A percentile compares a stretch with the other conserved stretches of the same genome.
phyloP scores from a whole-genome alignment of 2,888 invertebrate genomes.

The Stegophylla sp. region DNA sequence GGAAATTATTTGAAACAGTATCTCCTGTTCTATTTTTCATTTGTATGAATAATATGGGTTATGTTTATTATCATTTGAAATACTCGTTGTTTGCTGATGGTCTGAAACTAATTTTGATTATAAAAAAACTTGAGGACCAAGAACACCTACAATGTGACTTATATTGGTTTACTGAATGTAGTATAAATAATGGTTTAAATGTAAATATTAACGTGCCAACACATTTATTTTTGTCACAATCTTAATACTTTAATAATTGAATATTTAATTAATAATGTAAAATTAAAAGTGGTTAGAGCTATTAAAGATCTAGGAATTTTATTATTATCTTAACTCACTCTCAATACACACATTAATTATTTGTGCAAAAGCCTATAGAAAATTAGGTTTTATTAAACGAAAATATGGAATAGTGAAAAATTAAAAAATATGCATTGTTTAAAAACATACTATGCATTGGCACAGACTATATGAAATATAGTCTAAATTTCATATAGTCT shows the following conservation, averaged over 20 bases:
- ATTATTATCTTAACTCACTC: not conserved
- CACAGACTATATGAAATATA: too few relatives aligned
- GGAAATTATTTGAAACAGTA: not conserved
- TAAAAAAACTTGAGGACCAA: too few relatives aligned
- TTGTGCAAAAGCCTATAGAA: not conserved
- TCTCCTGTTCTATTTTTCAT: not conserved
- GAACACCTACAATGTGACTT: too few relatives aligned
- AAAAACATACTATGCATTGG: not conserved
- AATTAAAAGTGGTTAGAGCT: not conserved
- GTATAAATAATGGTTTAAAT: too few relatives aligned
- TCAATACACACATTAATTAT: not conserved
- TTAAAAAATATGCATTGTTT: not conserved
- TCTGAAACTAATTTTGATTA: too few relatives aligned
- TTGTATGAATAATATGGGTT: too few relatives aligned
- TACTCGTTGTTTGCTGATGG: too few relatives aligned
- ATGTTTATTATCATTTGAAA: too few relatives aligned
- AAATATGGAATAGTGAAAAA: not conserved
- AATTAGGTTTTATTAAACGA: not conserved
- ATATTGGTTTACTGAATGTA: too few relatives aligned
- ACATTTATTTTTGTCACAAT: not conserved
- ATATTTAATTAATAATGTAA: not conserved
- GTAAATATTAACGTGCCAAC: not conserved
- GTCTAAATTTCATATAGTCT: too few relatives aligned
- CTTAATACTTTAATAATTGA: not conserved
- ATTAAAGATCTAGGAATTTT: not conserved